These are phyloP conservation scores for Lates japonicus DNA, from an alignment of 2,797 vertebrate genomes.

Conservation along the genomic window DNA sequence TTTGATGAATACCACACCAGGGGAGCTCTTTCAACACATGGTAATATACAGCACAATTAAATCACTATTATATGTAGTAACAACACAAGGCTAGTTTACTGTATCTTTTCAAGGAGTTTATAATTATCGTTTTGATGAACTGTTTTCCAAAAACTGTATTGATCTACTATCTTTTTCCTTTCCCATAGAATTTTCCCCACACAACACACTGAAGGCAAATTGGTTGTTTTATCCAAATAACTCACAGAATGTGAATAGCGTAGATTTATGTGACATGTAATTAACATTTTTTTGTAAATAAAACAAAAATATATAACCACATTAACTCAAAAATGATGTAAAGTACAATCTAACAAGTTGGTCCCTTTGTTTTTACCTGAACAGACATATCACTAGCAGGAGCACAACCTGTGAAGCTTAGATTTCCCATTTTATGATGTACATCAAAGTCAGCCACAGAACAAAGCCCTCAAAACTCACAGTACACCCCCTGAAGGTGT, in stretches of 20 bases:
- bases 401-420: conserved; percentile 34
- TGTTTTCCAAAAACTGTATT: not conserved
- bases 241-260: not conserved
- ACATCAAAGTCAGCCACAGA: conserved; percentile 80
- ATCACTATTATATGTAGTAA: not conserved
- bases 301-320: not conserved
- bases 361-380: conserved; percentile 29
- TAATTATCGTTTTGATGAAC: not conserved
- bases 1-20: conserved; percentile 22
- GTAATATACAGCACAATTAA: not conserved
- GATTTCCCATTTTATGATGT: conserved; percentile 73
- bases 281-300: not conserved
- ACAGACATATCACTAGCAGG: conserved; percentile 34
- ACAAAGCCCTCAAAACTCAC: conserved; percentile 70
- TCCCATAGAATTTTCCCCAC: not conserved
- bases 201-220: not conserved
- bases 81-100: not conserved
- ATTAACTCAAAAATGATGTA: not conserved
- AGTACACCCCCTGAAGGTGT: conserved; percentile 65
- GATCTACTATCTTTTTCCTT: not conserved
- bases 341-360: conserved; percentile 14
- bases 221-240: not conserved
- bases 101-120: not conserved
- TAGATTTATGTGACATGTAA: not conserved
- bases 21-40: conserved; percentile 8